Conservation (phyloP, 2,113 vertebrate genomes). For the Pedetes capensis region DNA sequence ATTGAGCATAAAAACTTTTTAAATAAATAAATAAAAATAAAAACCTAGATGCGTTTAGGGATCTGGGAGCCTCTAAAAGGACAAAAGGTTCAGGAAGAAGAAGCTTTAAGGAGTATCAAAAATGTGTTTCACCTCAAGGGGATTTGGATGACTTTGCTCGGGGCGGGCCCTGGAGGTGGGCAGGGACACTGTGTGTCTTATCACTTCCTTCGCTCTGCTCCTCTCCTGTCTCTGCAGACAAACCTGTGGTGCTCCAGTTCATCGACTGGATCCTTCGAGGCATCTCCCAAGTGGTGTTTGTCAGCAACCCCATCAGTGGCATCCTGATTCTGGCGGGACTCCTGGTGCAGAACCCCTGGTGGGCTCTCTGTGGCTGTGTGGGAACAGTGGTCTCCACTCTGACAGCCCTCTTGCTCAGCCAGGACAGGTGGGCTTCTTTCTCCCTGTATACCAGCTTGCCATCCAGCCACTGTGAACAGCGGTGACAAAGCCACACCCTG, state of each 20-base stretch:
- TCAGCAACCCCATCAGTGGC: slow-evolving; percentile 96
- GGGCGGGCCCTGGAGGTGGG: not conserved
- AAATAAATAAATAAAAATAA: no score
- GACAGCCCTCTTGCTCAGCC: slow-evolving; percentile 91
- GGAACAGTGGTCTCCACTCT: slow-evolving; percentile 90
- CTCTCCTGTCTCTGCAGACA: slow-evolving; percentile 83
- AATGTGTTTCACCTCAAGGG: not conserved
- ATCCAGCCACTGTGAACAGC: no score
- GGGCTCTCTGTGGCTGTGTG: slow-evolving; percentile 92
- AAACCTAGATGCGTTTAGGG: not conserved
- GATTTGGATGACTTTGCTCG: not conserved
- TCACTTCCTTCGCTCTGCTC: not conserved
- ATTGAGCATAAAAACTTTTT: not conserved
- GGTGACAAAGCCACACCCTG: not conserved
- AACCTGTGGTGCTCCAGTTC: slow-evolving; percentile 88
- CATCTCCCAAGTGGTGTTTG: slow-evolving; percentile 95
- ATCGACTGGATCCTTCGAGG: slow-evolving; percentile 94
- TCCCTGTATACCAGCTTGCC: not conserved
- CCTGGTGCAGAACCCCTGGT: slow-evolving; percentile 95
- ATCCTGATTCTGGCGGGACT: slow-evolving; percentile 90
- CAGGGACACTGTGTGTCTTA: not conserved
- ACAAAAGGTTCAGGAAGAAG: not conserved
- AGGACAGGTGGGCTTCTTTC: slow-evolving; percentile 87
- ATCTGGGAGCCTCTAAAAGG: not conserved
- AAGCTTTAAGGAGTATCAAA: not conserved